Evolutionary conservation across 2,797 vertebrate genomes (phyloP), one percentile per base, ranked within the genome.

Genomic region (Mallotus villosus): DNA sequence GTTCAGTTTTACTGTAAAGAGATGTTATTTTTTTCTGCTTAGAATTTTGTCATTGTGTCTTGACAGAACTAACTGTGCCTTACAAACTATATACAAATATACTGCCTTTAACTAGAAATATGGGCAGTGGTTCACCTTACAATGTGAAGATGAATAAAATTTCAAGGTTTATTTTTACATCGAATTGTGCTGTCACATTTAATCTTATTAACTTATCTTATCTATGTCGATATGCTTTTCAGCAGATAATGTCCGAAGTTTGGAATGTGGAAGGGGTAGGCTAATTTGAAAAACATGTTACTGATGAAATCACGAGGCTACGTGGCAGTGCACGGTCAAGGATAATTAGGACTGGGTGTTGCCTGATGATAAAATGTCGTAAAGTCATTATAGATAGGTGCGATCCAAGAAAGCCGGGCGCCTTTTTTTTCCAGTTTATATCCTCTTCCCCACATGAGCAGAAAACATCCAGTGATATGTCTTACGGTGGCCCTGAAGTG

Each of bases 61-160:
- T 84, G 75, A 77, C 83, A 73, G 81, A 86, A 83, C 84, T 86
- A 88, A 87, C 49, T 83, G 85, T 89, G 86, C 87, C 86, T 89
- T 90, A 83, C 85, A 85, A 85, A 78, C 80, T 14, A 58, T 84
- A 73, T 84, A 89, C 86, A 90, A 12, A 58, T 84, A 73, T 83
- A 89, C 86, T 90, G 90, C 92, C 90, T 91, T 91, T 82, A 72
- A 83, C 58, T 59, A 51, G 25, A 85, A 87, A 81, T 80, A 82
- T 70, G 81, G 85, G 82, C 80, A 71, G 78, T 67, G 75, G 83
- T 82, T 88, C 71, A 82, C 88, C 87, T 86, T 84, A 89, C 79
- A 92, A 92, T 92, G 90, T 92, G 88, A 94, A 93, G 82, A 86
- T 77, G 69, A 92, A 93, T 92, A 93, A 93, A 88, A 93, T 89